Evolutionary conservation across 2,113 vertebrate species (phyloP).

Genomic region (Amazona guildingii): DNA sequence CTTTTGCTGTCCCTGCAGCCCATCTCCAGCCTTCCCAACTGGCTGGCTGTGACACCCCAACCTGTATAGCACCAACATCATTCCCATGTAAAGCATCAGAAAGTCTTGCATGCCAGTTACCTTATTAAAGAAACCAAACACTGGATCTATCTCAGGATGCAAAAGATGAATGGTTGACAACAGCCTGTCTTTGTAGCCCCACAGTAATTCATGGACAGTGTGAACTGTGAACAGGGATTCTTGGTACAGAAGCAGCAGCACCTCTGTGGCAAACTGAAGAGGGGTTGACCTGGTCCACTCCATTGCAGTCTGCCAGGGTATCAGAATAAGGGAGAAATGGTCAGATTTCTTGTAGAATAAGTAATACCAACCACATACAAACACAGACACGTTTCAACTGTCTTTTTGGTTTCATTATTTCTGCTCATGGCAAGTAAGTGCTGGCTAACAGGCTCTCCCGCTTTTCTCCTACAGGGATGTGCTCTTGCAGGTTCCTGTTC

Average conservation of each 20-base stretch:
- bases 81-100: background rate
- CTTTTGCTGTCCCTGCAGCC: background rate
- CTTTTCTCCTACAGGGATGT: background rate
- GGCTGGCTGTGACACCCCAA: background rate
- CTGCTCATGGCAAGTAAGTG: background rate
- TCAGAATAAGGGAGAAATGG: background rate
- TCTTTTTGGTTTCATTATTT: background rate
- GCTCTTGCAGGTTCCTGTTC: background rate
- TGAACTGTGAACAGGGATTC: slow-evolving; percentile 80
- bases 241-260: slow-evolving; percentile 49
- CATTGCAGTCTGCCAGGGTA: slow-evolving; percentile 82
- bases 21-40: background rate
- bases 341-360: background rate
- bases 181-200: slow-evolving; percentile 90
- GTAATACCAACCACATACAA: background rate
- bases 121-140: slow-evolving; percentile 90
- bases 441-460: background rate
- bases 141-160: slow-evolving; percentile 52
- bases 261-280: slow-evolving; percentile 59
- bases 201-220: slow-evolving; percentile 84
- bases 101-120: slow-evolving; percentile 60
- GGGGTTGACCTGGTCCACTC: slow-evolving; percentile 61
- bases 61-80: background rate
- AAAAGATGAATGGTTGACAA: slow-evolving; percentile 70
- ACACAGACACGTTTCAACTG: background rate